Base-by-base conservation (phyloP, 2,797 vertebrate species). In the Semaprochilodus insignis region DNA sequence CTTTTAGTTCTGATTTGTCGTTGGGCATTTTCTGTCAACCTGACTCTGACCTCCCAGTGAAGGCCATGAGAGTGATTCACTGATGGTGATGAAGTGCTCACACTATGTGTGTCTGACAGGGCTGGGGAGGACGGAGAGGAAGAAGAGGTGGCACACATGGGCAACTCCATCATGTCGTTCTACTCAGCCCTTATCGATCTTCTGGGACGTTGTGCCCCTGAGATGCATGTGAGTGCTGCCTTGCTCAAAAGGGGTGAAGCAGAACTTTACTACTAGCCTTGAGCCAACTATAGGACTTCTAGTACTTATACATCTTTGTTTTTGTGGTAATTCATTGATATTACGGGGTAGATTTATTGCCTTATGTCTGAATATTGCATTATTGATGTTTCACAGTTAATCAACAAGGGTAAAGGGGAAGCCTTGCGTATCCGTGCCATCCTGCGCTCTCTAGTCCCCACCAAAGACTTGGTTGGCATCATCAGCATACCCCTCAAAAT, bases 91-190 rank as follows among this genome's bases (percentile, higher is more conserved):
- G 66, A 11, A 82, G 2, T 27, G 48, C 34, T 21, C 21, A 51
- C 2, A 17, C 16, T 60, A 5, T 75, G 23, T 81, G 80, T 90
- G 63, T 86, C 66, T 80, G 88, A 87, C 91, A 97, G 96, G 78
- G 84, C 90, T 0, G 94, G 94, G 0, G 97, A 93, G 0, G 89
- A 90, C 5, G 94, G 95, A 40, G 96, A 97, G 52, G 97, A 96
- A 84, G 95, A 94, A 76, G 97, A 99, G 89, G 88, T 97, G 7
- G 96, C 97, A 81, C 98, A 99, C 88, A 97, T 98, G 96, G 98
- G 98, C 88, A 98, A 99, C 82, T 96, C 98, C 85, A 99, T 99
- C 87, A 98, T 99, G 97, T 99, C 98, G 3, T 99, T 99, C 94
- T 99, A 99, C 89, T 98, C 97, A 0, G 98, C 97, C 63, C 97